Evolutionary conservation across 2,888 invertebrate species (phyloP), one percentile per base, ranked within the genome.

Genomic region (Psococerastis gibbosa): DNA sequence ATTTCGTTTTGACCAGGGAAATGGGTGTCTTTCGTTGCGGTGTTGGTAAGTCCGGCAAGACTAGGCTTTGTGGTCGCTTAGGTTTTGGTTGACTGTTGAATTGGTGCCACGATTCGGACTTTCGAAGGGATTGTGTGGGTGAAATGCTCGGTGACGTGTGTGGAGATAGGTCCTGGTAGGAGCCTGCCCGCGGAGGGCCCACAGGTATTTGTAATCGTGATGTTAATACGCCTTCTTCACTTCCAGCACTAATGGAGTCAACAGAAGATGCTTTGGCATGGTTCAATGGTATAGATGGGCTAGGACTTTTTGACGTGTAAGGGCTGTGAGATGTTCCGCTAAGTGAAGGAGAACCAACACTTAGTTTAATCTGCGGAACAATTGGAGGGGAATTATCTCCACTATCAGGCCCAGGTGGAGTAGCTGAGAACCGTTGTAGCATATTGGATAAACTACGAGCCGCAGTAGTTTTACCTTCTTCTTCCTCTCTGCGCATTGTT

Each of bases 91-190:
- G 58, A 44, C 67, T 59, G 47, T 69, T 69, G 47, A 82, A 66
- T 54, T 80, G 79, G 56, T 80, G 78, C 83, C 82, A 84, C 3
- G 82, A 80, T 57, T 82, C 82, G 6, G 81, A 80, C 57, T 81
- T 78, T 52, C 70, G 73, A 8, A 73, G 55, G 59, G 46, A 55
- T 22, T 32, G 43, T 18, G 18, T 33, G 13, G 34, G 32, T 50
- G 35, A 51, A 45, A 43, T 52, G 17, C 22, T 27, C 52, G 52
- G 51, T 35, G 32, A 44, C 9, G 23, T 17, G 16, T 32, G 27
- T 31, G 51, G 58, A 6, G 8, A 6, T 18, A 18, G 20, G 41
- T 45, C 31, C 43, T 47, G 42, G 23, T n/a, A 23, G 42, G 43
- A 22, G 35, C 32, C 32, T 46, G 49, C 32, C 49, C 58, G 49